Base-by-base conservation (phyloP, 2,797 vertebrate species). In the Trematomus bernacchii region DNA sequence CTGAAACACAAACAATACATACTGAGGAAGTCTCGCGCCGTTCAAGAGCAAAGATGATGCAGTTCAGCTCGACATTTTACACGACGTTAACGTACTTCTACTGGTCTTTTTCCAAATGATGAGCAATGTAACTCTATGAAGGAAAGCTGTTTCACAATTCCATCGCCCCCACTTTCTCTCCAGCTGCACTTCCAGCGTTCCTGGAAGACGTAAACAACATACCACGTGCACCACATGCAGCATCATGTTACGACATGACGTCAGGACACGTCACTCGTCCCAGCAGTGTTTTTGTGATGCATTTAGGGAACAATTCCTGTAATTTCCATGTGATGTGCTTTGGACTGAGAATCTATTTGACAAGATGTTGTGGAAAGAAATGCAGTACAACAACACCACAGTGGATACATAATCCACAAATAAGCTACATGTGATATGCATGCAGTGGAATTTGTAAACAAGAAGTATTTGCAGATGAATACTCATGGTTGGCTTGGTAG, bases 121-220 rank as follows among this genome's bases (percentile, higher is more conserved):
- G 89, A 87, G 77, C 23, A 42, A 71, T 15, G 89, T 85, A 92
- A 91, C 88, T 65, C 73, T 82, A 93, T 70, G 83, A 69, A 63
- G 82, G 54, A 77, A 85, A 42, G 71, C 66, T 70, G 76, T 95
- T 94, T 89, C 93, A 86, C 92, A 94, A 94, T 62, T 21, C 16
- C 14, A 3, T 52, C 40, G 4, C 18, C 40, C 15, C 48, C 59
- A 1, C 47, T 68, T 40, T 2, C 33, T 16, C 19, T 44, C 47
- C 70, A 3, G 51, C 60, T 47, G 79, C 55, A 6, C 75, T 27
- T 71, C 80, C 68, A 84, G 3, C 13, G n/a, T 91, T 91, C 86
- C 91, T 88, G 51, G 85, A 92, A 85, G 88, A 93, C 79, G 93
- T 95, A 93, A 95, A 95, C 95, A 95, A 89, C 90, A 85, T 77